Base-by-base conservation (phyloP, 2,888 invertebrate species). In the Meganola albula region DNA sequence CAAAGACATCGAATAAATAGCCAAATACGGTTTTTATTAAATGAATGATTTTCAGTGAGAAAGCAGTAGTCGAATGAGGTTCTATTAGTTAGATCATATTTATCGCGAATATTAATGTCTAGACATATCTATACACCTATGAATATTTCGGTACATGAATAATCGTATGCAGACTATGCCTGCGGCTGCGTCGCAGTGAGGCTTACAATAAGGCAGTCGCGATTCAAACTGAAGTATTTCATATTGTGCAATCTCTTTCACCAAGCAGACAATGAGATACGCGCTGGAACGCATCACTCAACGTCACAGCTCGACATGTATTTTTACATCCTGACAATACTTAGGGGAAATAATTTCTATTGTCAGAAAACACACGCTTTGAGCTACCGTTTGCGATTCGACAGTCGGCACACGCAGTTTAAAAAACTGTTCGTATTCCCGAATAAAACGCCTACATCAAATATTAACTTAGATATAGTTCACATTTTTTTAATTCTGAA, bases 191-290 rank as follows among this genome's bases (percentile, higher is more conserved):
- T 6, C 4, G 16, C 56, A 53, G 60, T 62, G 51, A 51, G 60
- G 67, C 64, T 77, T 80, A 77, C 78, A 77, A 74, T 73, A 74
- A 76, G 64, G 67, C 64, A 69, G 65, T 58, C 63, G 67, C 70
- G 68, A 67, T 72, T 74, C 70, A 69, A 60, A 62, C 70, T 64
- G 76, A 74, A 79, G 74, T 75, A 80, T 80, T 82, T 78, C 78
- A 79, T 80, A 79, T 75, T 74, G 71, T 70, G 74, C 76, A 74
- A 75, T 75, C 77, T 77, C 82, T 84, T 83, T 84, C 72, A 74
- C 62, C 34, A 45, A 37, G 50, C 79, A 76, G 74, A 85, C 84
- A 84, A 84, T 80, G 69, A 42, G 38, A 37, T 44, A 53, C 44
- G 53, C 47, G 44, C 44, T 40, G 53, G 54, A 53, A 74, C 76